These are phyloP conservation scores for Phyllotis vaccarum DNA, from an alignment of 2,797 vertebrate species.

Conservation along the genomic window DNA sequence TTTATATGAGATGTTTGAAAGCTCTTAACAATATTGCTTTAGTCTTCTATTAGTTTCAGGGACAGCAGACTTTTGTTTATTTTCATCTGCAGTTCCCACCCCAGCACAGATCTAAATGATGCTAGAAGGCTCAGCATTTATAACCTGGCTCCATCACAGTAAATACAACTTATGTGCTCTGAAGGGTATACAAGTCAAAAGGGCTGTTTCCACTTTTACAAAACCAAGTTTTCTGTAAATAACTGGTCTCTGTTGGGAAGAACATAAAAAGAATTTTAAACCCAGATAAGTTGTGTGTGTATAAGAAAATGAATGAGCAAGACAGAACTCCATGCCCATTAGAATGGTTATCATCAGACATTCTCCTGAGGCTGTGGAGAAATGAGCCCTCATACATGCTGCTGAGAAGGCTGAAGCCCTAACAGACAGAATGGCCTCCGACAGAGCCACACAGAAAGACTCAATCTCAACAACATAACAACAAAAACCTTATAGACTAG, in stretches of 20 bases:
- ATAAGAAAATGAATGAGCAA: not conserved
- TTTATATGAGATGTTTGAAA: not conserved
- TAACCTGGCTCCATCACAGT: not conserved
- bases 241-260: not conserved
- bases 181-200: not conserved
- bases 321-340: not conserved
- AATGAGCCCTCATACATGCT: not conserved
- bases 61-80: not conserved
- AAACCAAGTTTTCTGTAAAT: not conserved
- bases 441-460: not conserved
- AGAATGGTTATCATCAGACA: not conserved
- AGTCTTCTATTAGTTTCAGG: not conserved
- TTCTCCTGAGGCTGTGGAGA: not conserved
- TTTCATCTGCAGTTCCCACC: not conserved
- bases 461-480: not conserved
- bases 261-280: not conserved
- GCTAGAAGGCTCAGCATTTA: not conserved
- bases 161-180: not conserved
- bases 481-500: not conserved
- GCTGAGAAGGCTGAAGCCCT: not conserved
- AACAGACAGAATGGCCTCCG: not conserved
- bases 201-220: not conserved
- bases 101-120: not conserved
- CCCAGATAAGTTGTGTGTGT: not conserved
- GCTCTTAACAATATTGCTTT: not conserved